Evolutionary conservation across 2,888 invertebrate genomes (phyloP).

Genomic region (Noctua janthe): DNA sequence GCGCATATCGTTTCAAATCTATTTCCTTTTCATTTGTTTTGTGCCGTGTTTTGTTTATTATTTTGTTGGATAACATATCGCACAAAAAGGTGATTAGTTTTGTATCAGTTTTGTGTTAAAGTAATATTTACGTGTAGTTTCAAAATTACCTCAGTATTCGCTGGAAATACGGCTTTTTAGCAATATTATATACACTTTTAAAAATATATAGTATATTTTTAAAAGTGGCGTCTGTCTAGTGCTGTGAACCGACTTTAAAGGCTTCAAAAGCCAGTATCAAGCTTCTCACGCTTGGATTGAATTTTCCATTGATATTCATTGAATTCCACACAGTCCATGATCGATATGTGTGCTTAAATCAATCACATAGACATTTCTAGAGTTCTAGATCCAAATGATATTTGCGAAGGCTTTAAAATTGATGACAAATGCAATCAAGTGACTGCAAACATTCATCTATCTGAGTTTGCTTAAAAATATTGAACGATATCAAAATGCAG

Average conservation of each 20-base stretch:
- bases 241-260: constrained; percentile 4
- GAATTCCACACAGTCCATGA: constrained; percentile 5
- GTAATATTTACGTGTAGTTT: background rate
- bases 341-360: constrained; percentile 28
- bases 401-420: constrained; percentile 3
- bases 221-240: background rate
- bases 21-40: constrained; percentile 72
- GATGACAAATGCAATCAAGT: constrained; percentile 24
- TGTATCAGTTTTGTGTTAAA: background rate
- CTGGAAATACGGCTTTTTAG: background rate
- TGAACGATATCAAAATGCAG: constrained; percentile 23
- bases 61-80: constrained; percentile 26
- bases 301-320: constrained; percentile 31
- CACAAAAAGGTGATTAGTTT: constrained; percentile 24
- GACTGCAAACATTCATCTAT: background rate
- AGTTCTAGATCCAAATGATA: constrained; percentile 3
- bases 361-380: constrained; percentile 29
- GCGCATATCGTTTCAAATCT: constrained; percentile 70
- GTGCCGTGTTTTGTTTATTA: constrained; percentile 36
- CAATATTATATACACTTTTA: background rate
- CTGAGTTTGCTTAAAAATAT: constrained; percentile 12
- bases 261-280: background rate
- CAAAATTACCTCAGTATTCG: background rate
- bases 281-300: constrained; percentile 7
- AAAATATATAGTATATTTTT: background rate